Conservation (phyloP, 2,113 vertebrate species). For the Ivindomyrus marchei region DNA sequence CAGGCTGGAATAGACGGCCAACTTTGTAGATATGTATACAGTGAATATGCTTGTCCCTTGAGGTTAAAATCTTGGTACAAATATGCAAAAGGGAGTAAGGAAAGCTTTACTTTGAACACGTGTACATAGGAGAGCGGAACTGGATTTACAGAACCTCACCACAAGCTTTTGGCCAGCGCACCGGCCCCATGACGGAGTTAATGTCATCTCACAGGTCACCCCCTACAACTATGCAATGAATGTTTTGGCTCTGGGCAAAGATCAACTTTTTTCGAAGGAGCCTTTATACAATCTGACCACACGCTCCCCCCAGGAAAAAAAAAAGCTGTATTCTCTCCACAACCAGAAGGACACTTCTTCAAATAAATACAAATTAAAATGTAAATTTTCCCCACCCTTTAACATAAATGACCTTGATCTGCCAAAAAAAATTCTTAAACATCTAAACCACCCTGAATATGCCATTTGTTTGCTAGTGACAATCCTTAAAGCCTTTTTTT, state of each 20-base stretch:
- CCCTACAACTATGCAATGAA: conserved; percentile 98
- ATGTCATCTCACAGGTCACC: conserved; percentile 76
- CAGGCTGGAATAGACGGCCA: conserved; percentile 47
- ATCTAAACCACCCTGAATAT: neutral
- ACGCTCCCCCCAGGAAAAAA: conserved; percentile 30
- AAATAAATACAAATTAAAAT: neutral
- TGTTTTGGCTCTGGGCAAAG: conserved; percentile 71
- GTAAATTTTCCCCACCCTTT: neutral
- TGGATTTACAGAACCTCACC: conserved; percentile 74
- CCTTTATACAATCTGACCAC: conserved; percentile 62
- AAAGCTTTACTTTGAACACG: conserved; percentile 99
- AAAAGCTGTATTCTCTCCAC: conserved; percentile 83
- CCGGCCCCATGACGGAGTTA: conserved; percentile 57
- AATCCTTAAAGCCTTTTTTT: conserved; percentile 43
- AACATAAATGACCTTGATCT: neutral
- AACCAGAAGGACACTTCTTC: conserved; percentile 34
- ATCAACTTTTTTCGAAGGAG: conserved; percentile 71
- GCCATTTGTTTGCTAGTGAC: conserved; percentile 43
- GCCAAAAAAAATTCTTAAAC: conserved; percentile 10
- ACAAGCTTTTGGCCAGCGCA: conserved; percentile 74
- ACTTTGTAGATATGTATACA: conserved; percentile 82
- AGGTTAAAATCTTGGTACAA: conserved; percentile 79
- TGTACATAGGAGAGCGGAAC: conserved; percentile 84
- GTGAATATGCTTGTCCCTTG: conserved; percentile 70
- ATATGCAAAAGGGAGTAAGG: conserved; percentile 97